phyloP scores from a whole-genome alignment of 2,888 invertebrate genomes.

The Synanthedon vespiformis region DNA sequence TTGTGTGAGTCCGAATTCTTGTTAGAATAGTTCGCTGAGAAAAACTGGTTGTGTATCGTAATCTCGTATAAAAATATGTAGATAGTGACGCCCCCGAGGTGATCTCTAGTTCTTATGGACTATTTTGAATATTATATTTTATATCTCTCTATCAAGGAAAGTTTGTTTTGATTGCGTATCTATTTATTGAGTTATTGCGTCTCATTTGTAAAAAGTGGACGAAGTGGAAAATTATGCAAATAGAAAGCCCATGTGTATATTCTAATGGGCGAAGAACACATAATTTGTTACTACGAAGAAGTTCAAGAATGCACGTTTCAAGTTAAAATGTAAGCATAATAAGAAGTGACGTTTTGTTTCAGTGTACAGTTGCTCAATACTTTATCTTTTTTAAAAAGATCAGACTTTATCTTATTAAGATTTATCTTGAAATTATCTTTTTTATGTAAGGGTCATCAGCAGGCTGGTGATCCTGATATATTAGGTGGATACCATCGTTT shows the following conservation, averaged over 20 bases:
- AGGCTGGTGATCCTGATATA: too few species aligned
- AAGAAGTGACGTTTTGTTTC: too few species aligned
- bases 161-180: constrained; percentile 19
- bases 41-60: constrained; percentile 57
- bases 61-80: constrained; percentile 54
- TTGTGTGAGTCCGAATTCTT: constrained; percentile 64
- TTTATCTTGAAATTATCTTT: too few species aligned
- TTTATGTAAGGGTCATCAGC: too few species aligned
- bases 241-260: not conserved
- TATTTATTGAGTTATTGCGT: constrained; percentile 17
- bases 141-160: constrained; percentile 27
- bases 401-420: too few species aligned
- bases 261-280: too few species aligned
- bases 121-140: constrained; percentile 41
- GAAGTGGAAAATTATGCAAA: constrained; percentile 9
- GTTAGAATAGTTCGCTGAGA: constrained; percentile 57
- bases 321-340: too few species aligned
- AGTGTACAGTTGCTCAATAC: too few species aligned
- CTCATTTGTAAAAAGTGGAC: constrained; percentile 14
- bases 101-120: constrained; percentile 42
- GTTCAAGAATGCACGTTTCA: too few species aligned
- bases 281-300: too few species aligned
- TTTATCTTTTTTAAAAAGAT: too few species aligned
- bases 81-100: constrained; percentile 56
- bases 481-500: too few species aligned